These are phyloP conservation scores for Saxicola maurus DNA, from an alignment of 2,797 vertebrate species.

Conservation along the genomic window DNA sequence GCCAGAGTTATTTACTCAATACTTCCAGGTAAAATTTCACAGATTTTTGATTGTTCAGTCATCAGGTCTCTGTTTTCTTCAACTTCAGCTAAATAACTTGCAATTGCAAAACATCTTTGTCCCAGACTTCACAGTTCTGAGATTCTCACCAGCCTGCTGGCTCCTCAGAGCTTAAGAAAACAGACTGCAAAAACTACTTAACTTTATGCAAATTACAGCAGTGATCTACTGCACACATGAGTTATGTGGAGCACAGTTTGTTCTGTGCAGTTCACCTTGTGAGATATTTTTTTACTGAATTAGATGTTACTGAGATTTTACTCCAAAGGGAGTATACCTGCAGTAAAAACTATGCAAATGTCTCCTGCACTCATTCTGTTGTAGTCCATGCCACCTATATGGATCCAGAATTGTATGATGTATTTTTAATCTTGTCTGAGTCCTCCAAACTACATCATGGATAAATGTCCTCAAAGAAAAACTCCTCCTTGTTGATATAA, in stretches of 20 bases:
- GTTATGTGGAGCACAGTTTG: not conserved
- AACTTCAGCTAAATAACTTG: not conserved
- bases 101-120: not conserved
- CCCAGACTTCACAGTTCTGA: not conserved
- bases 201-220: not conserved
- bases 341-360: not conserved
- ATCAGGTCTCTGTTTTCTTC: not conserved
- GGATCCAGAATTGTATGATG: not conserved
- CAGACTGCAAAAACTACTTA: not conserved
- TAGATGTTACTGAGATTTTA: not conserved
- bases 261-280: not conserved
- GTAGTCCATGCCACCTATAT: not conserved
- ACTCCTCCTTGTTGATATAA: not conserved
- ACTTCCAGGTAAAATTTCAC: not conserved
- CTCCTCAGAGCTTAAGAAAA: not conserved
- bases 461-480: not conserved
- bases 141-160: not conserved
- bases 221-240: not conserved
- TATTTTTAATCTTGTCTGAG: not conserved
- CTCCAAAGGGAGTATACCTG: not conserved
- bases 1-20: not conserved
- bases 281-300: not conserved
- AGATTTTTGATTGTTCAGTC: not conserved
- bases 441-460: not conserved
- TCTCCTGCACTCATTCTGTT: not conserved